Evolutionary conservation across 2,888 invertebrate genomes (phyloP).

Genomic region (Scelioninae gen. 2): DNA sequence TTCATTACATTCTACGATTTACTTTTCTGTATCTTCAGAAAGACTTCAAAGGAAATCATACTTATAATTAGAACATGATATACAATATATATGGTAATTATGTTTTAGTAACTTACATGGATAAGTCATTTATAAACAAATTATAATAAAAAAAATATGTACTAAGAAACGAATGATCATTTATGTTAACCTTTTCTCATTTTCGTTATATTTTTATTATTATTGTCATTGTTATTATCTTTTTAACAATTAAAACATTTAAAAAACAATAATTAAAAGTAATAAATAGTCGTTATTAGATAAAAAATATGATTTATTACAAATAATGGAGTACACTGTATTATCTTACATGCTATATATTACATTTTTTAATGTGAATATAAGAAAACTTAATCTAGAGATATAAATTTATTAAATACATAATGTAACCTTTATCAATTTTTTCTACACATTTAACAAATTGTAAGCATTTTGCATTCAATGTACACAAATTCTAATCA

Average conservation of each 20-base stretch:
- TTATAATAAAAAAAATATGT: conserved; percentile 69
- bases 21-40: not conserved
- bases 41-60: no score
- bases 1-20: conserved; percentile 3
- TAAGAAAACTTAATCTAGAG: conserved; percentile 30
- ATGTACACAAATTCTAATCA: no score
- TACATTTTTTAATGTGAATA: conserved; percentile 26
- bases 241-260: no score
- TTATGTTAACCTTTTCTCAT: conserved; percentile 28
- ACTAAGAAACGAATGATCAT: conserved; percentile 56
- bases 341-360: conserved; percentile 38
- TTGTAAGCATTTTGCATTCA: no score
- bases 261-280: not conserved
- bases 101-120: conserved; percentile 13
- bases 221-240: no score
- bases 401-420: conserved; percentile 1
- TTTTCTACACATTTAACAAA: no score
- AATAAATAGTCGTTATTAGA: conserved; percentile 8
- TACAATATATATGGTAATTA: conserved; percentile 19
- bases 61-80: conserved; percentile 20
- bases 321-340: conserved; percentile 28
- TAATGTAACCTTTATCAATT: no score
- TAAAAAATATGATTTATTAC: conserved; percentile 42
- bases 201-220: no score
- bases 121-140: conserved; percentile 38